These are phyloP conservation scores for Camelus bactrianus DNA, from an alignment of 2,113 vertebrate genomes.

Conservation along the genomic window DNA sequence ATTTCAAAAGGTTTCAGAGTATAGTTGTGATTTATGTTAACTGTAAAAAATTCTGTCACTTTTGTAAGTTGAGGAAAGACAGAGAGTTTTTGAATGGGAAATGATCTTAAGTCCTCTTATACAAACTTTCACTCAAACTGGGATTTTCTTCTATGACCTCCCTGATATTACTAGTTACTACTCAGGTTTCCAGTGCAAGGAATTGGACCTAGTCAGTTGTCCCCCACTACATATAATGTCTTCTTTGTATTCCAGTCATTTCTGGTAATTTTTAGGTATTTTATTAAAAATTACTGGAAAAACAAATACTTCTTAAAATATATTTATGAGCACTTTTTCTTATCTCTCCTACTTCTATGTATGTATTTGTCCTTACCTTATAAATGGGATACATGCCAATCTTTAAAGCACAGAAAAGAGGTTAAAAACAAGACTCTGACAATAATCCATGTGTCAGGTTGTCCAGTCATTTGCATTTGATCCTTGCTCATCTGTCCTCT, in stretches of 20 bases:
- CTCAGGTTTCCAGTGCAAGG: neutral
- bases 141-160: neutral
- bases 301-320: neutral
- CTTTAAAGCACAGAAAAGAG: neutral
- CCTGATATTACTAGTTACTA: neutral
- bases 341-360: neutral
- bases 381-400: neutral
- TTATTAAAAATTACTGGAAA: neutral
- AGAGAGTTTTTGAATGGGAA: neutral
- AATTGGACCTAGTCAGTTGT: fast-evolving
- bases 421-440: neutral
- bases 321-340: neutral
- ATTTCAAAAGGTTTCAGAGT: neutral
- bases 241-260: neutral
- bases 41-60: neutral
- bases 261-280: neutral
- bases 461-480: neutral
- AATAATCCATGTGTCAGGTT: neutral
- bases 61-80: neutral
- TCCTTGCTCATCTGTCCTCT: neutral
- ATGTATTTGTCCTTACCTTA: neutral
- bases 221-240: neutral
- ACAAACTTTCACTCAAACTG: neutral
- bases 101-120: neutral
- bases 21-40: neutral